Conservation (phyloP, 2,888 invertebrate genomes). For the Hyles lineata region DNA sequence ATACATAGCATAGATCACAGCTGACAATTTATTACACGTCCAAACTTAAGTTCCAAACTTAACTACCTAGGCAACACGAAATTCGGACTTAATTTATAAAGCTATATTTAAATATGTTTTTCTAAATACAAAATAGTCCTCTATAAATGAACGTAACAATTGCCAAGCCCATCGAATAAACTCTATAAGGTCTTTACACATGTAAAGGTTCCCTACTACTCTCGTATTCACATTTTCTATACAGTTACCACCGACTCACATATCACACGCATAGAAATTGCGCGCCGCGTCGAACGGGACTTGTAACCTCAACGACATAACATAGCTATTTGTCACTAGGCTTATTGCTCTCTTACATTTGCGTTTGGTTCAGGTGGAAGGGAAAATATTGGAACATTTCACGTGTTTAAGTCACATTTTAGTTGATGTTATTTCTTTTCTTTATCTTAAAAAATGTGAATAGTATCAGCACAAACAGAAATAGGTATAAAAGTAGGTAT, state of each 20-base stretch:
- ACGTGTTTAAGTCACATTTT: not conserved
- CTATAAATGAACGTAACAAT: too few relatives aligned
- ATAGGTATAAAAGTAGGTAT: too few relatives aligned
- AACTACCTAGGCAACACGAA: too few relatives aligned
- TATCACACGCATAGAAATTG: conserved; percentile 18
- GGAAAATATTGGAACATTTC: conserved; percentile 13
- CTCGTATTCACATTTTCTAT: not conserved
- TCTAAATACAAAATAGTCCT: too few relatives aligned
- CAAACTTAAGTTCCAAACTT: too few relatives aligned
- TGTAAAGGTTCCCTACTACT: not conserved
- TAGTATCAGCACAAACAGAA: not conserved
- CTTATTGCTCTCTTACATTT: conserved; percentile 20
- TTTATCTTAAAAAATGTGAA: not conserved
- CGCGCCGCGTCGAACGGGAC: conserved; percentile 21
- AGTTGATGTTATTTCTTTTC: not conserved
- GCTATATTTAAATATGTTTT: too few relatives aligned
- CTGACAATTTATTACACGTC: too few relatives aligned
- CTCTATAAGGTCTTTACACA: not conserved
- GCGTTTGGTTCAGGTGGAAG: conserved; percentile 18
- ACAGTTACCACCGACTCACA: conserved; percentile 14
- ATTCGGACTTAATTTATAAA: too few relatives aligned
- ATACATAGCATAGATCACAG: too few relatives aligned
- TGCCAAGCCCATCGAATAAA: too few relatives aligned
- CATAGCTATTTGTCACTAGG: conserved; percentile 21
- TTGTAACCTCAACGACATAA: conserved; percentile 17